Evolutionary conservation across 2,797 vertebrate species (phyloP), one percentile per base, ranked within the genome.

Genomic region (Hozukius guyotensis): DNA sequence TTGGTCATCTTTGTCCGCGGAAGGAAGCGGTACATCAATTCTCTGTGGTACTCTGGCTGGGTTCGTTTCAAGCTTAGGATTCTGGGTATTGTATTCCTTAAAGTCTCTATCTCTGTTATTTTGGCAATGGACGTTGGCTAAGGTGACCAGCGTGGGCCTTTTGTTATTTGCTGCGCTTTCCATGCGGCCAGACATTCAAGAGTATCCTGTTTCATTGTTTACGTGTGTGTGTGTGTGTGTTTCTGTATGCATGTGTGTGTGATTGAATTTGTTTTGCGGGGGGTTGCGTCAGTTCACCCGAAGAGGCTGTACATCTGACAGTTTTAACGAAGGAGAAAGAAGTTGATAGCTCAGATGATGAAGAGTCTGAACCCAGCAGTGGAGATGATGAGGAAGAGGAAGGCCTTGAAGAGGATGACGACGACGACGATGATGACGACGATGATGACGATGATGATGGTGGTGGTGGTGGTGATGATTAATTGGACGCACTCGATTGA

Each of bases 271-370:
- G 31, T 75, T 61, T 73, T 61, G 32, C 4, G 11, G 38, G 18
- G 34, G 38, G 42, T 31, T 55, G 55, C 14, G 9, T 81, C 87
- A 93, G 93, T 83, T 74, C 72, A 78, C 77, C 62, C 4, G 86
- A 80, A 60, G 92, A 94, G 81, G 86, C 85, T 1, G 27, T 80
- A 75, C 90, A 90, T 55, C 89, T 94, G 63, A 81, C 11, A 32
- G 9, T 31, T 27, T 1, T 72, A 71, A 55, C 18, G 24, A 67
- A 69, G 62, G 22, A 52, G 67, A 85, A 62, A 61, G 82, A 90
- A 76, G 80, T 8, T 8, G 85, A 52, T 2, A 89, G 84, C 78
- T 93, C 87, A 69, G 85, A 92, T 2, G 83, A 86, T 16, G 85
- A 91, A 69, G 91, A 83, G 42, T 82, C 77, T 22, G 89, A 93